These are phyloP conservation scores for Sialis fuliginosa DNA, from an alignment of 2,888 invertebrate species.

Conservation along the genomic window DNA sequence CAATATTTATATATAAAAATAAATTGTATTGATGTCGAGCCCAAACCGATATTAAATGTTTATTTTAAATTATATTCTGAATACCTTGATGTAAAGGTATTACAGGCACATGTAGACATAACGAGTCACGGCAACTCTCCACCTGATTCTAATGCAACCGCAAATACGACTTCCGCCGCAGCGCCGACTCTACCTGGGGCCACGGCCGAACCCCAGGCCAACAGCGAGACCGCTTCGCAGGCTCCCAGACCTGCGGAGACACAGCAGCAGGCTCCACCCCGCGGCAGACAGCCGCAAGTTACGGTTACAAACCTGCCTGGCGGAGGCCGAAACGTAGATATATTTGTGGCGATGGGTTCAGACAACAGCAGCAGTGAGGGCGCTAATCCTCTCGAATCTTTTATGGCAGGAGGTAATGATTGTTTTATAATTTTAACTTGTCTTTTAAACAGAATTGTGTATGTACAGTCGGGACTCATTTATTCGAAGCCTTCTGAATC, in stretches of 20 bases:
- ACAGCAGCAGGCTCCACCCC: conserved; percentile 3
- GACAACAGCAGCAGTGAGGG: not conserved
- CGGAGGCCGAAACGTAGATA: conserved; percentile 1
- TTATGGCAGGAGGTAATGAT: not conserved
- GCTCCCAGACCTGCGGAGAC: conserved; percentile 6
- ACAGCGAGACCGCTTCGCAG: conserved; percentile 3
- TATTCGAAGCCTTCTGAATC: no score
- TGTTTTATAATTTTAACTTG: no score
- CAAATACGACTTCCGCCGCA: not conserved
- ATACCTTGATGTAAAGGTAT: not conserved
- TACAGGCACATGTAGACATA: not conserved
- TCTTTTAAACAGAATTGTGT: no score
- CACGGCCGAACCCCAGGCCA: not conserved
- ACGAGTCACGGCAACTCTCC: not conserved
- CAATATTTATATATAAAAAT: no score
- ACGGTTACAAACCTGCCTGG: not conserved
- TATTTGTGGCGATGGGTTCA: conserved; percentile 4
- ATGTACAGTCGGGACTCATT: no score
- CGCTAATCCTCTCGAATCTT: not conserved
- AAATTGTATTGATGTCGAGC: no score
- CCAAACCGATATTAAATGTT: no score
- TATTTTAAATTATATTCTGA: no score
- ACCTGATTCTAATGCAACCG: not conserved
- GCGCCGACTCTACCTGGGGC: conserved; percentile 4
- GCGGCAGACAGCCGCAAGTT: not conserved